Conservation (phyloP, 2,888 invertebrate species). For the Troilus luridus region DNA sequence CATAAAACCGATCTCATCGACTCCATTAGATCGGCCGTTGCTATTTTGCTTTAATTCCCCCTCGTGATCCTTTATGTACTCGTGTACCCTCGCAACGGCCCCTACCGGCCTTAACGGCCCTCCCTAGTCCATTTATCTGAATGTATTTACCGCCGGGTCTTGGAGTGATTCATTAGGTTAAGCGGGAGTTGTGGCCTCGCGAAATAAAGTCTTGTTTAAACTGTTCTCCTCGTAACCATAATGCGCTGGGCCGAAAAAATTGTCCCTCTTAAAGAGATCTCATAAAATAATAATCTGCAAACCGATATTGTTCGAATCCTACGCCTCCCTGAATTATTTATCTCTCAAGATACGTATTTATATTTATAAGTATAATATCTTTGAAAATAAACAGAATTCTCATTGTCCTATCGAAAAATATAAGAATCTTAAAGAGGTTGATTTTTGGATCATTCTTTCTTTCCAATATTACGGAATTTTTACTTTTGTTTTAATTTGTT, state of each 20-base stretch:
- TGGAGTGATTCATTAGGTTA: background rate
- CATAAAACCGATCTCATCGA: slow-evolving; percentile 4
- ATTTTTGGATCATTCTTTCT: too few species aligned
- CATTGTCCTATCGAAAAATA: too few species aligned
- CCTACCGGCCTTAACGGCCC: background rate
- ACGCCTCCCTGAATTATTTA: too few species aligned
- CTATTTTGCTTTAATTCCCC: background rate
- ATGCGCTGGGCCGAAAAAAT: background rate
- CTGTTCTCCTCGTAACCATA: background rate
- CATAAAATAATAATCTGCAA: background rate
- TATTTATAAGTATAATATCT: too few species aligned
- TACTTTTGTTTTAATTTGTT: too few species aligned
- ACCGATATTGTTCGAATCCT: too few species aligned
- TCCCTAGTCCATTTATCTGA: background rate
- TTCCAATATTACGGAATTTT: too few species aligned
- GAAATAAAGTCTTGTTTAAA: background rate
- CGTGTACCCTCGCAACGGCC: background rate
- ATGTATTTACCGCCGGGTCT: background rate
- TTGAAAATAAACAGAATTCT: too few species aligned
- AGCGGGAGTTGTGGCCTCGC: background rate
- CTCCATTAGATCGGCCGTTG: background rate
- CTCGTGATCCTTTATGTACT: background rate
- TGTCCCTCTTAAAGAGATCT: background rate
- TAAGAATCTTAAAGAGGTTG: too few species aligned
- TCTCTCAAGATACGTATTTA: too few species aligned